Evolutionary conservation across 2,888 invertebrate species (phyloP).

Genomic region (Stenoptilia bipunctidactyla): DNA sequence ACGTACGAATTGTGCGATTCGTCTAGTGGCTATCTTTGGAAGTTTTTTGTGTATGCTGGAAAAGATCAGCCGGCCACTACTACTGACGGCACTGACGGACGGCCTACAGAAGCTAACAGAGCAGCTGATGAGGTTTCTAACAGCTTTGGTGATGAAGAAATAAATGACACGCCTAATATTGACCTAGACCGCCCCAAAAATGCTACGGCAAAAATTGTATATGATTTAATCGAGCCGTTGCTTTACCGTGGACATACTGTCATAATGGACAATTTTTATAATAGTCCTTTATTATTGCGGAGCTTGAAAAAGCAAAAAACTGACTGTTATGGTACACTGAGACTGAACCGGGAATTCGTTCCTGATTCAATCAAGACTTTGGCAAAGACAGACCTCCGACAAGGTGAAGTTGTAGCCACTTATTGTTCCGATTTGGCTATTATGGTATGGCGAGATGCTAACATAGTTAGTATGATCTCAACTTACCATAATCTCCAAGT

Average conservation of each 20-base stretch:
- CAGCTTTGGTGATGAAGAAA: not conserved
- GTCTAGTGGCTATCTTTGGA: conserved; percentile 19
- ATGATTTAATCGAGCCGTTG: no score
- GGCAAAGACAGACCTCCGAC: conserved; percentile 12
- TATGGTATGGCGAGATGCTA: conserved; percentile 27
- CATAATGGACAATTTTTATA: no score
- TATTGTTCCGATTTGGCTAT: conserved; percentile 27
- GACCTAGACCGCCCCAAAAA: no score
- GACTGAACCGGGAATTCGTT: conserved; percentile 16
- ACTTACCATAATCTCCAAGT: conserved; percentile 8
- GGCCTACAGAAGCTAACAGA: not conserved
- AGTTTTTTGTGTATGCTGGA: conserved; percentile 16
- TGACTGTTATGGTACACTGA: conserved; percentile 15
- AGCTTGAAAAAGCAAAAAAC: conserved; percentile 13
- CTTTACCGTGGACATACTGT: conserved; percentile 12
- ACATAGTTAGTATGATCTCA: conserved; percentile 13
- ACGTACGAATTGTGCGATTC: conserved; percentile 20
- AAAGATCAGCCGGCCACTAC: conserved; percentile 7
- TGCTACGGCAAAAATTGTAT: no score
- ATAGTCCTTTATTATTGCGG: conserved; percentile 14
- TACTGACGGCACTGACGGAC: conserved; percentile 2
- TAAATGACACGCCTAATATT: not conserved
- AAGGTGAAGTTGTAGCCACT: conserved; percentile 13
- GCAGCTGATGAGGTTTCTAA: no score
- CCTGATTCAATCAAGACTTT: conserved; percentile 13